Evolutionary conservation across 2,113 vertebrate genomes (phyloP).

Genomic region (Campylomormyrus numenius): DNA sequence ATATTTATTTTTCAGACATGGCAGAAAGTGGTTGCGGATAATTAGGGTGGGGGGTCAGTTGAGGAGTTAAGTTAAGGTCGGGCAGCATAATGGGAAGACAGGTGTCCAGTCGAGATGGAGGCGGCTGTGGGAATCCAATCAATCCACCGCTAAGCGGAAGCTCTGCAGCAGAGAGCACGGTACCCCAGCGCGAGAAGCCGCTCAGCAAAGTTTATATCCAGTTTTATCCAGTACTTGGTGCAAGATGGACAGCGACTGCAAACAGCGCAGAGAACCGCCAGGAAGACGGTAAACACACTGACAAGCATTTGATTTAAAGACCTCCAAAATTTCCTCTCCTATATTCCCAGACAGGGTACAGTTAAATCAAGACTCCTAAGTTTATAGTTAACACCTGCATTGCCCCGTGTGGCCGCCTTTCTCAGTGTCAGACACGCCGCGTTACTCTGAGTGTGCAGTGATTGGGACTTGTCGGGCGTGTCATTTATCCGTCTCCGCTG

Average conservation of each 20-base stretch:
- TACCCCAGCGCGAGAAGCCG: neutral
- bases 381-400: constrained; percentile 18
- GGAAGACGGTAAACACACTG: neutral
- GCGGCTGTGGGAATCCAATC: neutral
- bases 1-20: neutral
- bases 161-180: neutral
- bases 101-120: neutral
- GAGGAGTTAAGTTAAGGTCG: neutral
- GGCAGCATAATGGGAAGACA: neutral
- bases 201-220: neutral
- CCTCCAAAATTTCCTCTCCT: neutral
- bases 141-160: neutral
- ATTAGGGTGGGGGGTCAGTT: neutral
- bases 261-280: neutral
- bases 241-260: neutral
- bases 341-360: neutral
- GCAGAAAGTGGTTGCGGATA: neutral
- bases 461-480: constrained; percentile 19
- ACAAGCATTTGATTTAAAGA: constrained; percentile 8
- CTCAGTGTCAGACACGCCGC: neutral
- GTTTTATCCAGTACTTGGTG: neutral
- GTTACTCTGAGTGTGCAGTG: constrained; percentile 7
- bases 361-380: neutral
- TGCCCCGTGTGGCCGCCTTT: neutral
- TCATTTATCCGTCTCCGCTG: neutral